Base-by-base conservation (phyloP, 1,140 invertebrate species). In the Drosophila bifasciata region DNA sequence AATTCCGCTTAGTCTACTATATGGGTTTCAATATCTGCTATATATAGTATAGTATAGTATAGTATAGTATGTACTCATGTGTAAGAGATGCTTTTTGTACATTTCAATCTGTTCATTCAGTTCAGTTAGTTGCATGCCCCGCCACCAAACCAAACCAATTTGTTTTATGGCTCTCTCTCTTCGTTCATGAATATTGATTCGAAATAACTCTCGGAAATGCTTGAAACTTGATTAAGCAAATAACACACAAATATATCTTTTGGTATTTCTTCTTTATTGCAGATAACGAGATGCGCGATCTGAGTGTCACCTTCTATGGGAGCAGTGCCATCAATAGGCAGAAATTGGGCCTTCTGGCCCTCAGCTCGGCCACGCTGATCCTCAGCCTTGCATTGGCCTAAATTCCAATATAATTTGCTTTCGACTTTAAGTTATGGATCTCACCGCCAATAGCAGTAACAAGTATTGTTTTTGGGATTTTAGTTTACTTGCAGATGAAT, bases 291-390 rank as follows among this genome's bases (percentile, higher is more conserved):
- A 90, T 90, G 89, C 78, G 86, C 17, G 90, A 86, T 56, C 80
- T 91, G 66, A 91, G 84, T 48, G 91, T 92, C 15, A 92, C 91
- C n/a, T 91, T 90, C 66, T 91, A 92, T 59, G 90, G 91, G 56
- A 88, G 80, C 55, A 73, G 84, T 25, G 72, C 91, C 16, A 68
- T 81, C 9, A 90, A 83, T 52, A 51, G 88, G 41, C 81, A 88
- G 32, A 78, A 90, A 64, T 32, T 90, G 39, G 76, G 79, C 48
- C 63, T 90, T 8, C 15, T 81, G 49, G 67, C 83, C 46, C 44
- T 83, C 43, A 79, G 83, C 39, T 76, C 53, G 40, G 78, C 67
- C 61, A 83, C 75, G 46, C 52, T 85, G 39, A 63, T 75, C 50
- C 55, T 86, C 57, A 78, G 70, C 32, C 55, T 83, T 48, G 74